Conservation (phyloP, 2,797 vertebrate genomes). For the Cichlasoma orientale region DNA sequence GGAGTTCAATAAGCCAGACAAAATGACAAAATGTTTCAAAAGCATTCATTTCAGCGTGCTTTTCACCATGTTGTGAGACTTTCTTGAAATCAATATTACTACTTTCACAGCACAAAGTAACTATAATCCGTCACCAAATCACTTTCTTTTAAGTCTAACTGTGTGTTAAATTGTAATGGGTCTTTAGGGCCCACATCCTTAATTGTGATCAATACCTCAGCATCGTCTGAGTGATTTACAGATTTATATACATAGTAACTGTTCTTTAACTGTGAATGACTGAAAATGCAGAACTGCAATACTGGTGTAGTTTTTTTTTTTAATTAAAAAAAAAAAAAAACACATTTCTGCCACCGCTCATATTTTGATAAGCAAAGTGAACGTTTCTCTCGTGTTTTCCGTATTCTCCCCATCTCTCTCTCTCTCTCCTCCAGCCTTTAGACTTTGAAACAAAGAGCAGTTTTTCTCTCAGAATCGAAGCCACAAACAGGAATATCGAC, state of each 20-base stretch:
- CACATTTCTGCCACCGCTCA: not conserved
- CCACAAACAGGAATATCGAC: slow-evolving; percentile 91
- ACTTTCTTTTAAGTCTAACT: slow-evolving; percentile 39
- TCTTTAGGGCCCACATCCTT: slow-evolving; percentile 28
- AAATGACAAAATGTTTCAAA: slow-evolving; percentile 53
- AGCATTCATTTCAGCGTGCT: slow-evolving; percentile 38
- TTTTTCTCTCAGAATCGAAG: slow-evolving; percentile 91
- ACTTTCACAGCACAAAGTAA: slow-evolving; percentile 52
- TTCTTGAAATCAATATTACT: slow-evolving; percentile 54
- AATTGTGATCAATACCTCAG: slow-evolving; percentile 45
- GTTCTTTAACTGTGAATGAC: not conserved
- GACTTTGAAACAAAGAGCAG: slow-evolving; percentile 93
- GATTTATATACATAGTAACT: slow-evolving; percentile 1
- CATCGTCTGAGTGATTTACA: slow-evolving; percentile 20
- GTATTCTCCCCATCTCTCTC: not conserved
- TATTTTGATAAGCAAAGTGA: slow-evolving; percentile 10
- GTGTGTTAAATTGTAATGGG: slow-evolving; percentile 37
- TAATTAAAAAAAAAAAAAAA: not conserved
- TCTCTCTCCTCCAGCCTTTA: slow-evolving; percentile 80
- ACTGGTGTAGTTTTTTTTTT: not conserved
- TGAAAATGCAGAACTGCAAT: not conserved
- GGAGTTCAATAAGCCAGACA: slow-evolving; percentile 45
- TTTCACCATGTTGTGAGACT: slow-evolving; percentile 28
- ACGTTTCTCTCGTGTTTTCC: not conserved
- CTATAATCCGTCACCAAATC: slow-evolving; percentile 53